A percentile compares a stretch with the other conserved stretches of the same genome.
Evolutionary conservation across 2,888 invertebrate genomes (phyloP).

Genomic region (Hedychridium roseum): DNA sequence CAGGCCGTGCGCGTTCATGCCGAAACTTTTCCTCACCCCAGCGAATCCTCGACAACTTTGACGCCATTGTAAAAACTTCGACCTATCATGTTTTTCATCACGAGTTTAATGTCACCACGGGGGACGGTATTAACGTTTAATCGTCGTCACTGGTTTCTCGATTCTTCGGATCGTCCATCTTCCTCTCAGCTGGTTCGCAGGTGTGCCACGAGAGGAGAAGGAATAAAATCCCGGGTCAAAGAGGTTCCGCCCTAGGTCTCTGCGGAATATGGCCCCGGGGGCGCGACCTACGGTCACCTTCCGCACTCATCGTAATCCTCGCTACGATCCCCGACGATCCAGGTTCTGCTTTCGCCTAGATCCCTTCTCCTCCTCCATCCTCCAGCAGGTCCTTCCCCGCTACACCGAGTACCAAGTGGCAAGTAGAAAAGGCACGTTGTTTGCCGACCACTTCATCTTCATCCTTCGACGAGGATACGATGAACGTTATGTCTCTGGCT

Average conservation of each 20-base stretch:
- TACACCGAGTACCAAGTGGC: neutral
- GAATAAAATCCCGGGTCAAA: no score
- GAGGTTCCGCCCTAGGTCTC: slow-evolving; percentile 38
- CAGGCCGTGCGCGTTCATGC: no score
- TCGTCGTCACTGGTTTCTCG: no score
- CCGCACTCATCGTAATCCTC: slow-evolving; percentile 37
- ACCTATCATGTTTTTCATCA: no score
- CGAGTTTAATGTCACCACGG: no score
- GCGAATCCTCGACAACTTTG: no score
- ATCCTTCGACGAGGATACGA: slow-evolving; percentile 23
- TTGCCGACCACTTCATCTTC: slow-evolving; percentile 16
- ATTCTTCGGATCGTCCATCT: no score
- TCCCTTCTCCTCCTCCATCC: slow-evolving; percentile 8
- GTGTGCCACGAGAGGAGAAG: no score
- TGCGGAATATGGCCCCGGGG: slow-evolving; percentile 28
- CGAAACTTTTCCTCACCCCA: no score
- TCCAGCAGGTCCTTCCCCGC: neutral
- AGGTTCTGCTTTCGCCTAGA: slow-evolving; percentile 31
- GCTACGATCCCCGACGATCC: slow-evolving; percentile 43
- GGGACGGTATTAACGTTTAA: no score
- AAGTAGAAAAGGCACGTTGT: neutral
- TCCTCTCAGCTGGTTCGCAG: no score
- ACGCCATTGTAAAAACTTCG: no score
- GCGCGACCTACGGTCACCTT: slow-evolving; percentile 33
- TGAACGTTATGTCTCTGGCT: slow-evolving; percentile 17